Evolutionary conservation across 2,888 invertebrate species (phyloP), one percentile per base, ranked within the genome.

Genomic region (Electrophaes corylata): DNA sequence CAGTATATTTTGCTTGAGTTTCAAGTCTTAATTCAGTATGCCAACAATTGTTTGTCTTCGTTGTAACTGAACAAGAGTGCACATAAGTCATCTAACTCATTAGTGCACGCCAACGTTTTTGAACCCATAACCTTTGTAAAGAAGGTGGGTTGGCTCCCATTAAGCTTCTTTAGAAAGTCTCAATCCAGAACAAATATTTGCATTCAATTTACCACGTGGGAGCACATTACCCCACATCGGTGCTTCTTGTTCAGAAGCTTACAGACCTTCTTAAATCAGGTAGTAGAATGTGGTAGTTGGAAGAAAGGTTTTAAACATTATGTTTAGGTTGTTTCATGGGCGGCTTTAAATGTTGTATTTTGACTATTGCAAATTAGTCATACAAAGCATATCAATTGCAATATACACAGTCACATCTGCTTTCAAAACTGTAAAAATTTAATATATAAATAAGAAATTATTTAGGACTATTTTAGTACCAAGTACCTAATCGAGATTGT

Each of bases 1-100:
- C 33, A 43, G 40, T 29, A 26, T 29, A 5, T 43, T 14, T 26
- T 52, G 19, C 40, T 47, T 43, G 70, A 69, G 69, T 26, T 29
- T n/a, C 35, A 45, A 44, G 66, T 16, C 37, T 5, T 16, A 60
- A 53, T 51, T 61, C 62, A 69, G 69, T 70, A 63, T 14, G 71
- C 69, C 66, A 70, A 50, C 57, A 62, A 54, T 69, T 63, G 60
- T 51, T 43, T 46, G 52, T 58, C 58, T 49, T 53, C 58, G 65
- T 64, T 64, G 65, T 55, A 58, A 54, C 57, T 57, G 43, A 55
- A 43, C 51, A 51, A 54, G 51, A 55, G 60, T 51, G 51, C 55
- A 52, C 48, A 55, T 60, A 60, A 55, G 60, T 60, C 60, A 60
- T 60, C 55, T 55, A 29, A 51, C 51, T 52, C 60, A 60, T 60